Base-by-base conservation (phyloP, 1,140 invertebrate species). In the Drosophila ficusphila region DNA sequence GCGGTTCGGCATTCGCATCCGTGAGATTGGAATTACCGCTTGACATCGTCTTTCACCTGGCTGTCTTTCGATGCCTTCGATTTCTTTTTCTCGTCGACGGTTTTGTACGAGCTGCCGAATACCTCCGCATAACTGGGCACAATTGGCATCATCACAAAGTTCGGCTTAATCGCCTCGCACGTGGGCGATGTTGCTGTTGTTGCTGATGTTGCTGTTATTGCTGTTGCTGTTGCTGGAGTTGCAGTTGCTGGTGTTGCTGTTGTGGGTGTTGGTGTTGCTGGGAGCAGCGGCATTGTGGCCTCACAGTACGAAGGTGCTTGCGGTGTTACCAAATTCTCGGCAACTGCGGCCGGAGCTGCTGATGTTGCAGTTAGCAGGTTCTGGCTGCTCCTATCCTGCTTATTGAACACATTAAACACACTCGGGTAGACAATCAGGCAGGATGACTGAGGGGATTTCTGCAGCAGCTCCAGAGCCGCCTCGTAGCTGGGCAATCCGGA, bases 401-500 rank as follows among this genome's bases (percentile, higher is more conserved):
- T 73, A 67, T 89, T 91, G 64, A 91, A 91, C 52, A 91, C 71
- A 71, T 77, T 90, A 72, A 90, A 91, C 57, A 91, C 86, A 61
- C 78, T 85, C 4, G 90, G 90, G 73, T 91, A 89, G 36, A 91
- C 88, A 74, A 91, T 86, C 53, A 91, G 70, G 49, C 90, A 91
- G 36, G 83, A 81, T 25, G 81, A 88, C 58, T 79, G 61, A 16
- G 90, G 81, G 16, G 78, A 58, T 49, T 91, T 91, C 16, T 91
- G 86, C 65, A 93, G 79, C 65, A 93, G 91, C 73, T 94, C 92
- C 48, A 94, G 76, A 0, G 94, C 94, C 54, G 94, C 94, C 31
- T 94, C 94, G 78, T 94, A 94, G 19, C 92, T 93, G 8, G 94
- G 94, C 29, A 94, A 73, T 16, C 94, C 94, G 8, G 94, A 94